Evolutionary conservation across 2,113 vertebrate species (phyloP).

Genomic region (Lepisosteus osseus): DNA sequence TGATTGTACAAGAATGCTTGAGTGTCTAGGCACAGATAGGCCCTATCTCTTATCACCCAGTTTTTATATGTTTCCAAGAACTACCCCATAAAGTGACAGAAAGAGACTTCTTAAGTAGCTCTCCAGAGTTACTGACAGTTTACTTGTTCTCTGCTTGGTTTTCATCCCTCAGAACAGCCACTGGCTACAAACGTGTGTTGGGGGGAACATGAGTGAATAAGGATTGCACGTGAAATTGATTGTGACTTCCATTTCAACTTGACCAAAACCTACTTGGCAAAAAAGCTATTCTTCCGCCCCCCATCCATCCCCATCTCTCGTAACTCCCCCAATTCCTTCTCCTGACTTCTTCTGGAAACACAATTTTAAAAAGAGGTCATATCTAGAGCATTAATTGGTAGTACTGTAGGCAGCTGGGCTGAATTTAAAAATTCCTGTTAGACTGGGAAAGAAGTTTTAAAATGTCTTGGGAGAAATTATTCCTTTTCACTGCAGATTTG

Average conservation of each 20-base stretch:
- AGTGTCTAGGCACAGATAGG: not conserved
- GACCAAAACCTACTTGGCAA: conserved; percentile 48
- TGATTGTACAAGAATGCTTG: not conserved
- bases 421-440: conserved; percentile 4
- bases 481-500: not conserved
- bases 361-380: conserved; percentile 45
- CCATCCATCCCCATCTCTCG: not conserved
- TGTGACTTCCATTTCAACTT: conserved; percentile 37
- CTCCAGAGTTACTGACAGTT: not conserved
- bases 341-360: conserved; percentile 28
- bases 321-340: conserved; percentile 44
- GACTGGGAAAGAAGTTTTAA: not conserved
- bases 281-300: conserved; percentile 37
- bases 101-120: not conserved
- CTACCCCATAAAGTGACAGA: not conserved
- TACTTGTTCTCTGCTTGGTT: not conserved
- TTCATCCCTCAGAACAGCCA: not conserved
- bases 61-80: not conserved
- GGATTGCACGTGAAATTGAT: conserved; percentile 46
- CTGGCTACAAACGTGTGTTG: no score
- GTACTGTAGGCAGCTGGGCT: conserved; percentile 53
- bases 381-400: conserved; percentile 35
- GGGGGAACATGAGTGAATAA: not conserved
- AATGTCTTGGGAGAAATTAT: not conserved
- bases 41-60: not conserved